Conservation (phyloP, 2,888 invertebrate species). For the Lysandra coridon region DNA sequence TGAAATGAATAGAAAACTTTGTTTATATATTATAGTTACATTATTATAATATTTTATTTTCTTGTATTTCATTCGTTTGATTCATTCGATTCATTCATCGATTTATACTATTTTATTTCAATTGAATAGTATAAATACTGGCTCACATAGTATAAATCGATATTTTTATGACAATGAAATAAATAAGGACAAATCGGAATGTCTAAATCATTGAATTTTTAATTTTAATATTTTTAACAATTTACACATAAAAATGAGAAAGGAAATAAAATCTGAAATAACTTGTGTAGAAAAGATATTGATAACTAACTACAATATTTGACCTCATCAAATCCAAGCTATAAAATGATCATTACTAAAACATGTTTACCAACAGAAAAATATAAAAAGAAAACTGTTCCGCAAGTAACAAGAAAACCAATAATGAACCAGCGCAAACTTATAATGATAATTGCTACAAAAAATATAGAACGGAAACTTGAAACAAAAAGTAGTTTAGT, state of each 20-base stretch:
- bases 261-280: neutral
- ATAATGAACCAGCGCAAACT: slow-evolving; percentile 24
- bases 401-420: slow-evolving; percentile 12
- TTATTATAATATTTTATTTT: neutral
- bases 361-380: neutral
- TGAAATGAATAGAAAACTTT: neutral
- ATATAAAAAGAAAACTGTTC: neutral
- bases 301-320: neutral
- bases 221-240: no score
- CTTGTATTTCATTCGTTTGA: neutral
- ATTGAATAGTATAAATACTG: no score
- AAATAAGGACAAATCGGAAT: no score
- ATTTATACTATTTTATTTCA: no score
- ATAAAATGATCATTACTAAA: slow-evolving; percentile 4
- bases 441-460: slow-evolving; percentile 26
- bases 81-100: neutral
- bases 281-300: neutral
- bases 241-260: neutral
- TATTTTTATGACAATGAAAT: no score
- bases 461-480: slow-evolving; percentile 29
- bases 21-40: neutral
- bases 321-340: neutral
- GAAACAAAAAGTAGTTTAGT: slow-evolving; percentile 32
- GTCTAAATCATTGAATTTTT: no score
- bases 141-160: no score